Conservation (phyloP, 2,888 invertebrate species). For the Drosophila prolongata region DNA sequence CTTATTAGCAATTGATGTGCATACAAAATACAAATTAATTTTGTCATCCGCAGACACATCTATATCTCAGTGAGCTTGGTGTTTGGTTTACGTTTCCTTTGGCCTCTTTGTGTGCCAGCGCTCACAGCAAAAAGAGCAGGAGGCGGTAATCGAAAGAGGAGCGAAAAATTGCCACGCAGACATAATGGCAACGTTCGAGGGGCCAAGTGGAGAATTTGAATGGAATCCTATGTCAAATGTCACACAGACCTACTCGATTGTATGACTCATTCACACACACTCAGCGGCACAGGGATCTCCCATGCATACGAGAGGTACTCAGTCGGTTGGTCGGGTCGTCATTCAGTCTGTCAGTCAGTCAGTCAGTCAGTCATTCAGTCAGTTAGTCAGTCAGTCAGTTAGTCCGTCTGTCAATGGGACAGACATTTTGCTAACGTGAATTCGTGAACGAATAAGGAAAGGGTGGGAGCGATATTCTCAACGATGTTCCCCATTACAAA, state of each 20-base stretch:
- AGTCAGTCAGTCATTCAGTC: conserved; percentile 32
- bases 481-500: conserved; percentile 82
- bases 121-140: background rate
- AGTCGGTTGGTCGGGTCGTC: background rate
- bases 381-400: conserved; percentile 30
- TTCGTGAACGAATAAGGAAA: conserved; percentile 61
- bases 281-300: conserved; percentile 22
- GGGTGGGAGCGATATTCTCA: conserved; percentile 35
- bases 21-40: conserved; percentile 50
- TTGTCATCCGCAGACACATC: conserved; percentile 41
- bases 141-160: conserved; percentile 6
- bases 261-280: conserved; percentile 50
- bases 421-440: conserved; percentile 58
- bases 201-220: conserved; percentile 45
- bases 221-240: conserved; percentile 57
- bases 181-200: conserved; percentile 29
- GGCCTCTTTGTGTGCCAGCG: conserved; percentile 5
- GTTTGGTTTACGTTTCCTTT: conserved; percentile 12
- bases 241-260: conserved; percentile 49
- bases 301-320: conserved; percentile 51
- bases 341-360: conserved; percentile 1
- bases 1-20: conserved; percentile 47
- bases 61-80: conserved; percentile 1
- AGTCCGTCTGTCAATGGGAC: conserved; percentile 60
- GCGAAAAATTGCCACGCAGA: conserved; percentile 32